A percentile compares a stretch with the other conserved stretches of the same genome.
Evolutionary conservation across 2,113 vertebrate genomes (phyloP).

Genomic region (Nothoprocta perdicaria): DNA sequence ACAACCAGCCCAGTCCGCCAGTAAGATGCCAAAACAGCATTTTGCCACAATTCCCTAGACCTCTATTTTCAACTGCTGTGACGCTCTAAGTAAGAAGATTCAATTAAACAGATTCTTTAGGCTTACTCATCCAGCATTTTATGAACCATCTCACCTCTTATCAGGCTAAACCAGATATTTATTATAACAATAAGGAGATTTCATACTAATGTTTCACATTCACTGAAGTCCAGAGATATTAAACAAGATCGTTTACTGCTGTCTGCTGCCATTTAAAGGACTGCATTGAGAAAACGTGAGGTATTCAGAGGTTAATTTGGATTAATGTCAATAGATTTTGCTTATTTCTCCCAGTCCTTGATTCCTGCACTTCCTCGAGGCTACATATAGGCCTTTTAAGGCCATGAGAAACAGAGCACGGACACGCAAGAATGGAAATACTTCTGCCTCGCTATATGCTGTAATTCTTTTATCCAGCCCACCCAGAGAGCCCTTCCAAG

Average conservation of each 20-base stretch:
- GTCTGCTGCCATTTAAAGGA: constrained; percentile 57
- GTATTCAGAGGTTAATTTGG: constrained; percentile 61
- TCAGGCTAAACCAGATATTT: constrained; percentile 75
- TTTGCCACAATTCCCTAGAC: constrained; percentile 64
- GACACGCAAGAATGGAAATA: fast-evolving
- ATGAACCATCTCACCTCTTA: constrained; percentile 76
- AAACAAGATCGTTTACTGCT: constrained; percentile 68
- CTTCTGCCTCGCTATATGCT: neutral
- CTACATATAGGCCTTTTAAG: neutral
- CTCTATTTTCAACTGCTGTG: constrained; percentile 43
- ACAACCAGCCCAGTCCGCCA: neutral
- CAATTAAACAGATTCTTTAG: constrained; percentile 74
- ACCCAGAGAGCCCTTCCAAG: neutral
- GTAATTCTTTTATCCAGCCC: neutral
- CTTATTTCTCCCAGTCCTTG: constrained; percentile 32
- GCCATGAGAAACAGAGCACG: fast-evolving
- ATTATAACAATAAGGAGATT: constrained; percentile 74
- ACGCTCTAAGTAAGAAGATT: constrained; percentile 67
- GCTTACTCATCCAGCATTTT: constrained; percentile 69
- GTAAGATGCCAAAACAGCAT: constrained; percentile 40
- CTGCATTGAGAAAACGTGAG: constrained; percentile 44
- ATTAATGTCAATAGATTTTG: constrained; percentile 59
- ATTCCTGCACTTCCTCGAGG: neutral
- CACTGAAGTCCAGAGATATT: constrained; percentile 61
- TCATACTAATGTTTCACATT: constrained; percentile 63